phyloP scores from a whole-genome alignment of 2,113 vertebrate genomes.

The Parus major region DNA sequence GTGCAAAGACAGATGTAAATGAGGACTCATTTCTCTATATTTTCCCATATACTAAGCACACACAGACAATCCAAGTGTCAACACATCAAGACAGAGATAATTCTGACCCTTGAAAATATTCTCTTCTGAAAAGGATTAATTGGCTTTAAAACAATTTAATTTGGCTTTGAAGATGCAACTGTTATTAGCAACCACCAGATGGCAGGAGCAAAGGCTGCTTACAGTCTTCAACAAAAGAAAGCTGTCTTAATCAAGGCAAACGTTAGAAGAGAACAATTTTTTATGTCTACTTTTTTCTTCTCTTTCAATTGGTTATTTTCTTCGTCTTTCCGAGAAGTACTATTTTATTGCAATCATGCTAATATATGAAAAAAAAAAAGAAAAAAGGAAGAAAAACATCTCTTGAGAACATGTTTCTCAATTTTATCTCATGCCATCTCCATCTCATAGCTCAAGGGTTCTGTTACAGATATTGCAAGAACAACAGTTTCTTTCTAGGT shows the following conservation, averaged over 20 bases:
- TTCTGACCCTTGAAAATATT: constrained; percentile 36
- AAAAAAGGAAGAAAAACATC: neutral
- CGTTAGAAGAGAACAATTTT: neutral
- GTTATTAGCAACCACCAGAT: constrained; percentile 74
- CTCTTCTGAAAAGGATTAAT: constrained; percentile 52
- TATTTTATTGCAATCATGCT: neutral
- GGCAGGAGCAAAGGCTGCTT: constrained; percentile 71
- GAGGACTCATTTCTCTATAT: neutral
- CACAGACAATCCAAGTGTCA: constrained; percentile 49
- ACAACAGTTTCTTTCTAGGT: constrained; percentile 14
- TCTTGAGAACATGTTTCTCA: neutral
- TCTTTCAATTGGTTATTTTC: neutral
- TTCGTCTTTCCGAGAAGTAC: neutral
- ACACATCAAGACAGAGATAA: constrained; percentile 55
- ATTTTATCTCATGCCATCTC: constrained; percentile 23
- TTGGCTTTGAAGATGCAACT: constrained; percentile 54
- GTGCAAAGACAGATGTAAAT: constrained; percentile 27
- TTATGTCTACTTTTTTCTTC: constrained; percentile 16
- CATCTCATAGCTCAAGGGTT: neutral
- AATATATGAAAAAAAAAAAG: neutral
- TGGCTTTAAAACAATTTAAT: constrained; percentile 53
- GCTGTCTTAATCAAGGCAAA: neutral
- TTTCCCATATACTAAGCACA: constrained; percentile 40
- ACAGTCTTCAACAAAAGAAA: constrained; percentile 63
- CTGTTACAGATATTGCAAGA: neutral